Evolutionary conservation across 2,797 vertebrate species (phyloP).

Genomic region (Channa striata): DNA sequence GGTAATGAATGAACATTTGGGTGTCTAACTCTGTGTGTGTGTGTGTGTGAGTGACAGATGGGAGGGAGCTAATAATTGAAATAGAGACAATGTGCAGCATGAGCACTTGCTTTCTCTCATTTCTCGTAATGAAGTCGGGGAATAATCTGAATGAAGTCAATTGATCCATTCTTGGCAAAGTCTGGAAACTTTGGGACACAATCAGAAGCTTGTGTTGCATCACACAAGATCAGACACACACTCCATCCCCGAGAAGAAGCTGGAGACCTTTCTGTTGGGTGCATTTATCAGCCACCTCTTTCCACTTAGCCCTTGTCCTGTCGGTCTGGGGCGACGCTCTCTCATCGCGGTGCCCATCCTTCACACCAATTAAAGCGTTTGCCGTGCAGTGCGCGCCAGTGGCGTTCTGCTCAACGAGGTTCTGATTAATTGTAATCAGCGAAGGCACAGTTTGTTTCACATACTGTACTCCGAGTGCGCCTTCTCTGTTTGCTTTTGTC

Average conservation of each 20-base stretch:
- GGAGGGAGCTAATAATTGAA: slow-evolving; percentile 28
- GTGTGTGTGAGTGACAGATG: slow-evolving; percentile 22
- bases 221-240: slow-evolving; percentile 11
- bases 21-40: slow-evolving; percentile 4
- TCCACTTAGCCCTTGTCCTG: neutral
- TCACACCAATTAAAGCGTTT: slow-evolving; percentile 33
- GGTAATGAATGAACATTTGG: slow-evolving; percentile 38
- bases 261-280: slow-evolving; percentile 10
- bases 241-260: neutral
- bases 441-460: slow-evolving; percentile 36
- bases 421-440: slow-evolving; percentile 60
- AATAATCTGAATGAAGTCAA: slow-evolving; percentile 30
- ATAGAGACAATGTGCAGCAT: slow-evolving; percentile 6
- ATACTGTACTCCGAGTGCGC: slow-evolving; percentile 21
- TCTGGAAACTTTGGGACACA: slow-evolving; percentile 37
- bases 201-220: slow-evolving; percentile 21
- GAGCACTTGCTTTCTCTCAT: slow-evolving; percentile 8
- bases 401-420: slow-evolving; percentile 44
- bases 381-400: neutral
- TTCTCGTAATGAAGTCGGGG: slow-evolving; percentile 4
- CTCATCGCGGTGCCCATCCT: neutral
- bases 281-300: slow-evolving; percentile 8
- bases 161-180: slow-evolving; percentile 1
- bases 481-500: slow-evolving; percentile 47
- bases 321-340: slow-evolving; percentile 18